Percentiles rank a stretch among this genome's conserved stretches.
Conservation (phyloP, 2,888 invertebrate species). For the Panzeria rudis region DNA sequence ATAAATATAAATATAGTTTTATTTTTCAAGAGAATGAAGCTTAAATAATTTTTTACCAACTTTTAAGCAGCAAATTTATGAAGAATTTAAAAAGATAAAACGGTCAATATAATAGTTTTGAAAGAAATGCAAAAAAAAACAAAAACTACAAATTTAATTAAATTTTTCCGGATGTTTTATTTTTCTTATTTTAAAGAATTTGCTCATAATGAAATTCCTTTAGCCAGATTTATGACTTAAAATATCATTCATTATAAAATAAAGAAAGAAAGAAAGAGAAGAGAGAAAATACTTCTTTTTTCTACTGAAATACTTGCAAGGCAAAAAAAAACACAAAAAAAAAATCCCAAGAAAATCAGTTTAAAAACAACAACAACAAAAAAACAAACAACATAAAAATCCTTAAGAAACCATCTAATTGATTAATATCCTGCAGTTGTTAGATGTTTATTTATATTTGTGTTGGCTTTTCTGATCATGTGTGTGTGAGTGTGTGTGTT, state of each 20-base stretch:
- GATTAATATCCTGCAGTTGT: constrained; percentile 69
- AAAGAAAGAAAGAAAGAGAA: background rate
- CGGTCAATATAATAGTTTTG: constrained; percentile 45
- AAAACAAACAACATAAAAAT: background rate
- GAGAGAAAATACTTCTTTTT: background rate
- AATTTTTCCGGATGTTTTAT: constrained; percentile 16
- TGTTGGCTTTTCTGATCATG: constrained; percentile 10
- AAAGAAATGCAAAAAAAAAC: background rate
- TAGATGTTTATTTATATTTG: constrained; percentile 38
- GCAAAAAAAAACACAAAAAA: constrained; percentile 12
- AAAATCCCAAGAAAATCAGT: background rate
- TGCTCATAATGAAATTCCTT: constrained; percentile 27
- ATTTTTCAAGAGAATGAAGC: background rate
- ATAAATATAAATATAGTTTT: constrained; percentile 48
- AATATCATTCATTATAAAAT: constrained; percentile 59
- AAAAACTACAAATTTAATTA: constrained; percentile 53
- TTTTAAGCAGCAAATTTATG: constrained; percentile 31
- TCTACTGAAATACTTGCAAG: background rate
- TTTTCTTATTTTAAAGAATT: constrained; percentile 22
- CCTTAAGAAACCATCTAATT: constrained; percentile 58
- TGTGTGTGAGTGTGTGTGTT: background rate
- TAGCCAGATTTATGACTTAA: constrained; percentile 70
- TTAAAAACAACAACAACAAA: background rate
- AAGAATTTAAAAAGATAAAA: constrained; percentile 1
- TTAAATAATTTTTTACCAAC: background rate